phyloP scores from a whole-genome alignment of 2,888 invertebrate genomes.

The Drosophila trichaetosa region DNA sequence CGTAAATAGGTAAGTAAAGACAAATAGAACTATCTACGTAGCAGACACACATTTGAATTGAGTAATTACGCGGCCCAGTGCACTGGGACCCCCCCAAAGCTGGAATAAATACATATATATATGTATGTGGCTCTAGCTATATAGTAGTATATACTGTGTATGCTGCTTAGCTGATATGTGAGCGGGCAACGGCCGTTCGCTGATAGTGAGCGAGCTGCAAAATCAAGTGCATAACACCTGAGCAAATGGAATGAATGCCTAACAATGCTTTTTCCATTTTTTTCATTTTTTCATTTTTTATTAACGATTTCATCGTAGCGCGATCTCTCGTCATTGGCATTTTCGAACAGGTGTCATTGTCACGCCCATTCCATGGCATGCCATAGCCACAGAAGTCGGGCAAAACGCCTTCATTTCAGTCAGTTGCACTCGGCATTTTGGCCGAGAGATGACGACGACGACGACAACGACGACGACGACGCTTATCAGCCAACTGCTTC shows the following conservation, averaged over 20 bases:
- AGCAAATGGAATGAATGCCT: slow-evolving; percentile 78
- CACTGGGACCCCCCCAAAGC: slow-evolving; percentile 33
- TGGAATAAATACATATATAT: background rate
- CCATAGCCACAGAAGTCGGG: slow-evolving; percentile 9
- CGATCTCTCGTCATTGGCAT: slow-evolving; percentile 63
- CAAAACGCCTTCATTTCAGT: slow-evolving; percentile 42
- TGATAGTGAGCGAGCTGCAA: slow-evolving; percentile 50
- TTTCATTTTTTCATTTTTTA: background rate
- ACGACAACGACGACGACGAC: background rate
- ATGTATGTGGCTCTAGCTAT: background rate
- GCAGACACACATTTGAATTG: slow-evolving; percentile 51
- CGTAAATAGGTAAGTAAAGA: slow-evolving; percentile 39
- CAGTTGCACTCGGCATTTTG: slow-evolving; percentile 74
- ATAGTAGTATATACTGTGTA: background rate
- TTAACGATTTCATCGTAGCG: slow-evolving; percentile 3
- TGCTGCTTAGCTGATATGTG: slow-evolving; percentile 16
- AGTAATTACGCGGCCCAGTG: slow-evolving; percentile 61
- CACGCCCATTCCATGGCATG: slow-evolving; percentile 55
- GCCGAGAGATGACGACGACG: background rate
- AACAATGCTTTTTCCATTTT: slow-evolving; percentile 6
- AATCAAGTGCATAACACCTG: slow-evolving; percentile 83
- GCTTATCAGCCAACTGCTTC: slow-evolving; percentile 32
- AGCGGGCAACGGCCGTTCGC: slow-evolving; percentile 65
- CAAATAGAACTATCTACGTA: slow-evolving; percentile 48
- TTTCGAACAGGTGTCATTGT: slow-evolving; percentile 59